phyloP scores from a whole-genome alignment of 2,888 invertebrate genomes.

The Therioaphis trifolii region DNA sequence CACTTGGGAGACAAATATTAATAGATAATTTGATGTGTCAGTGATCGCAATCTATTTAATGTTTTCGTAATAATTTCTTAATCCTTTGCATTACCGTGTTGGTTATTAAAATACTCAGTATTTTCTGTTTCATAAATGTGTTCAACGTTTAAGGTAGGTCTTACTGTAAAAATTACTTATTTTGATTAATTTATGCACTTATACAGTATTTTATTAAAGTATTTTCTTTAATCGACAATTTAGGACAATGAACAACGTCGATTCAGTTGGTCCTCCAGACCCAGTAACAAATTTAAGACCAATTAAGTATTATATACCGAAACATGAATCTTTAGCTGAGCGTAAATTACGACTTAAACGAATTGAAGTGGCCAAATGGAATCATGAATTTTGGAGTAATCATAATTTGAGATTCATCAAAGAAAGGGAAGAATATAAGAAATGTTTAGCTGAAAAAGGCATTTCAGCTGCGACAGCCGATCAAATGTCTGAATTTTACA shows the following conservation, averaged over 20 bases:
- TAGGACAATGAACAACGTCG: conserved; percentile 67
- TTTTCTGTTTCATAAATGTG: conserved; percentile 38
- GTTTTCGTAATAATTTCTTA: no score
- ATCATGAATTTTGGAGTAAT: conserved; percentile 84
- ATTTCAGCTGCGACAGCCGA: conserved; percentile 75
- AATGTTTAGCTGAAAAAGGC: conserved; percentile 44
- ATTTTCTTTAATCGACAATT: not conserved
- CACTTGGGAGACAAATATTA: not conserved
- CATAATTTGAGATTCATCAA: conserved; percentile 83
- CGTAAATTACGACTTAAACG: conserved; percentile 75
- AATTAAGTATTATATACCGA: conserved; percentile 75
- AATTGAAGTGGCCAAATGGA: conserved; percentile 82
- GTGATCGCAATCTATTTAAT: no score
- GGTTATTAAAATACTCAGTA: not conserved
- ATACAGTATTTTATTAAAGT: not conserved
- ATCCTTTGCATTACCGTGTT: not conserved
- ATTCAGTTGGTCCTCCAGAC: conserved; percentile 85
- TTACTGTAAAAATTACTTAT: not conserved
- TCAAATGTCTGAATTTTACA: conserved; percentile 90
- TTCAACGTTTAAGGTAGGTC: not conserved
- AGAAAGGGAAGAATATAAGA: conserved; percentile 70
- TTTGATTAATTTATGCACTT: not conserved
- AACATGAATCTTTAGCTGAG: conserved; percentile 77
- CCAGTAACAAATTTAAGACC: conserved; percentile 82
- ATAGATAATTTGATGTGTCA: no score